Evolutionary conservation across 2,888 invertebrate genomes (phyloP), one percentile per base, ranked within the genome.

Genomic region (Gymnosoma rotundatum): DNA sequence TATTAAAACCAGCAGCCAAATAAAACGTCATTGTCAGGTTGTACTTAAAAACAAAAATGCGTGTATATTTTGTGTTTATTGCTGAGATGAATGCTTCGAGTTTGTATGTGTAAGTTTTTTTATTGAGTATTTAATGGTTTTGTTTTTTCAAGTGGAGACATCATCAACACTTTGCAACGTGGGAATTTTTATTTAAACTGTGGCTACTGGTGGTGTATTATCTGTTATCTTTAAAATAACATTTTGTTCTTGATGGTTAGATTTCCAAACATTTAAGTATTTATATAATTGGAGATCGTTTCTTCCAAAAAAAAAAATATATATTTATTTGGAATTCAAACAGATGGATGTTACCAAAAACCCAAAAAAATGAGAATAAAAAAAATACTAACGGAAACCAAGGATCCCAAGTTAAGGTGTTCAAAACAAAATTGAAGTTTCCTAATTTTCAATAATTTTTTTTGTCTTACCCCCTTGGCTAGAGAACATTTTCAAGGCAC

Each of bases 91-190:
- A 63, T 63, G 58, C 25, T 36, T 42, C 38, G 20, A 12, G 21
- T 56, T 73, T 73, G 63, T 63, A 25, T 52, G 32, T 14, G 1
- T 14, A 4, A 5, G n/a, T 76, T 60, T 82, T 56, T 63, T 25
- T 64, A 50, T 42, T 74, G 18, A 38, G 63, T 45, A 20, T 60
- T 60, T 61, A 80, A 80, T 67, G 80, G 69, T 69, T 75, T 61
- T 67, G 70, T 72, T 61, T 88, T 87, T 88, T 86, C 86, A 86
- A 75, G 83, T 86, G 86, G 88, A 80, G 89, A 90, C 90, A 89
- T 88, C 86, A 90, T 88, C 90, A 90, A 90, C 90, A 90, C 90
- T 90, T 88, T 86, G 78, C 80, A 72, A 83, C 83, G 83, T 83
- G 83, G 76, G 83, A 83, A 83, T 38, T 83, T 81, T 36, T 45